phyloP scores from a whole-genome alignment of 2,888 invertebrate species.

The Smittia sp. region DNA sequence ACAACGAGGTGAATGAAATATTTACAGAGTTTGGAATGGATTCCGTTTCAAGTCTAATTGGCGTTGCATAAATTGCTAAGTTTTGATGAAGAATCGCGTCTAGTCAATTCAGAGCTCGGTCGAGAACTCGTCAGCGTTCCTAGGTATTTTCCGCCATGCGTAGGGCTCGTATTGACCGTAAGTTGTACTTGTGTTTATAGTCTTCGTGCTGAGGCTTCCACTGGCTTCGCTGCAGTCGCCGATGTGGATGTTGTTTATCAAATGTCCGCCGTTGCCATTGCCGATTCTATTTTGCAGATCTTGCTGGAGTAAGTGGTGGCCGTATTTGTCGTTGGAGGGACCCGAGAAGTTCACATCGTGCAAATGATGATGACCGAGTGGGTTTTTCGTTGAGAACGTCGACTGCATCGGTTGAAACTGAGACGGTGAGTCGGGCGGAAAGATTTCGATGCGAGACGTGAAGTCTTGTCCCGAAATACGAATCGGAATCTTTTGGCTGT shows the following conservation, averaged over 20 bases:
- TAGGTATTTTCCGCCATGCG: slow-evolving; percentile 56
- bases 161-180: slow-evolving; percentile 53
- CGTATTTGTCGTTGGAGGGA: neutral
- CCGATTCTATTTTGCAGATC: slow-evolving; percentile 42
- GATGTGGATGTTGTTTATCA: slow-evolving; percentile 14
- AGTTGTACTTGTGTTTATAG: neutral
- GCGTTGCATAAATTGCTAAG: too few species aligned
- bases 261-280: neutral
- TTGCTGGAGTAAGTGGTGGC: neutral
- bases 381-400: slow-evolving; percentile 46
- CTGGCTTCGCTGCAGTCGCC: slow-evolving; percentile 44
- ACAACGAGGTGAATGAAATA: neutral
- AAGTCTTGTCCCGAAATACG: slow-evolving; percentile 44
- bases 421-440: slow-evolving; percentile 51
- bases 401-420: slow-evolving; percentile 43
- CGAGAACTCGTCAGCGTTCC: slow-evolving; percentile 53
- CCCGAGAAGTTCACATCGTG: slow-evolving; percentile 44
- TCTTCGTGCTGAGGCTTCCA: slow-evolving; percentile 40
- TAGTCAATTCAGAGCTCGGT: slow-evolving; percentile 54
- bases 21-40: too few species aligned
- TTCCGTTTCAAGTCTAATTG: slow-evolving; percentile 43
- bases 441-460: slow-evolving; percentile 52
- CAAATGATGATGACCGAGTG: slow-evolving; percentile 43
- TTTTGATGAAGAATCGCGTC: too few species aligned
- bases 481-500: slow-evolving; percentile 33